Base-by-base conservation (phyloP, 2,797 vertebrate species). In the Synanceia verrucosa region DNA sequence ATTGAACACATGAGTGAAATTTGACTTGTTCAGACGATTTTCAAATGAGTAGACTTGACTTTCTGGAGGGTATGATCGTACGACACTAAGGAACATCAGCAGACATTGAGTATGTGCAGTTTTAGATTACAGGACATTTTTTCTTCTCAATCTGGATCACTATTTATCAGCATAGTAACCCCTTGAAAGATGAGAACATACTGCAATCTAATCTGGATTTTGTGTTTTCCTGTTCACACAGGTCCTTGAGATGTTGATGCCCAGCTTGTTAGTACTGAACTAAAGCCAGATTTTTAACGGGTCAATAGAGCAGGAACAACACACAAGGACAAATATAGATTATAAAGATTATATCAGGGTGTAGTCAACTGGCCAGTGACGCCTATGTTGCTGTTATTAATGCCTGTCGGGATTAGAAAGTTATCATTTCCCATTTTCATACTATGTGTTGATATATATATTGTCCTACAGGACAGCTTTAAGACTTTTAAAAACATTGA, bases 321-420 rank as follows among this genome's bases (percentile, higher is more conserved):
- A 50, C 34, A 47, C 51, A 48, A 21, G 19, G 34, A 41, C 37
- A 57, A 19, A 65, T 68, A 53, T 58, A 37, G 39, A 56, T 69
- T 59, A 65, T 68, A 53, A 53, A 37, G 39, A 56, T 69, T 59
- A 61, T 58, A 75, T 77, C 47, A 64, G 80, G 47, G 51, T 51
- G 52, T 34, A 26, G 39, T 61, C 56, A 13, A 65, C 21, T 43
- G 14, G 29, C 29, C 0, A 2, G n/a, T 21, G 65, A 37, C 2
- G 9, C 19, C 29, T 57, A 14, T 8, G 18, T 31, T 28, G 48
- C n/a, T 23, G 47, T 14, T n/a, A n/a, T 14, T n/a, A n/a, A 59
- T 11, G 36, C 10, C 47, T 55, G 16, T 21, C 44, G 44, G 66
- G 31, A 74, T 66, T 60, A 56, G 44, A 68, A 67, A 34, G 43